Base-by-base conservation (phyloP, 2,888 invertebrate species). In the Drosophila aldrichi region DNA sequence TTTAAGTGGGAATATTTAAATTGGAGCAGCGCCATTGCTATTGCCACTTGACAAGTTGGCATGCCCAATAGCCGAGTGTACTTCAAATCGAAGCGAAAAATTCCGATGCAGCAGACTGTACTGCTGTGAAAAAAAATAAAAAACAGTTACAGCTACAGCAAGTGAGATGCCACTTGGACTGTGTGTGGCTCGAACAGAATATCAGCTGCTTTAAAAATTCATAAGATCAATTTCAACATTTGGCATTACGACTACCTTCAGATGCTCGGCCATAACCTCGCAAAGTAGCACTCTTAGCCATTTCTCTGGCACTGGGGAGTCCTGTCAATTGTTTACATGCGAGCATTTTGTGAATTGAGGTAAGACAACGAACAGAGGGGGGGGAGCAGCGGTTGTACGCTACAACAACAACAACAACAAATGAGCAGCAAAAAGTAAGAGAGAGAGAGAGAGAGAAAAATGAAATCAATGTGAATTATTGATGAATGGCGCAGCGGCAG, bases 391-490 rank as follows among this genome's bases (percentile, higher is more conserved):
- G 40, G 54, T 38, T 38, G 22, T n/a, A 3, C 18, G 6, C 16
- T 29, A 14, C 48, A 32, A 10, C 40, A 34, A 12, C 14, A 32
- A 32, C 20, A 34, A 12, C 51, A 32, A 3, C 32, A 64, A 70
- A 66, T 70, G 64, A 61, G 32, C 65, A 79, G 65, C 60, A 56
- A 66, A 61, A 60, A 68, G 63, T 65, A 68, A 51, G 62, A n/a
- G n/a, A n/a, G n/a, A n/a, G n/a, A n/a, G n/a, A n/a, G n/a, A n/a
- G n/a, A n/a, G n/a, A 70, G 43, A 55, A 67, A 65, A 74, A 70
- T 65, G 74, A 83, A 90, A 83, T 87, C 81, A 88, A 85, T 85
- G 85, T 87, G 87, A 90, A 89, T 89, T 89, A 90, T 89, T 89
- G 87, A 90, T 90, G 85, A 90, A 79, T 82, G 83, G 73, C 74